Evolutionary conservation across 2,797 vertebrate species (phyloP).

Genomic region (Neosilurus mollespiculum): DNA sequence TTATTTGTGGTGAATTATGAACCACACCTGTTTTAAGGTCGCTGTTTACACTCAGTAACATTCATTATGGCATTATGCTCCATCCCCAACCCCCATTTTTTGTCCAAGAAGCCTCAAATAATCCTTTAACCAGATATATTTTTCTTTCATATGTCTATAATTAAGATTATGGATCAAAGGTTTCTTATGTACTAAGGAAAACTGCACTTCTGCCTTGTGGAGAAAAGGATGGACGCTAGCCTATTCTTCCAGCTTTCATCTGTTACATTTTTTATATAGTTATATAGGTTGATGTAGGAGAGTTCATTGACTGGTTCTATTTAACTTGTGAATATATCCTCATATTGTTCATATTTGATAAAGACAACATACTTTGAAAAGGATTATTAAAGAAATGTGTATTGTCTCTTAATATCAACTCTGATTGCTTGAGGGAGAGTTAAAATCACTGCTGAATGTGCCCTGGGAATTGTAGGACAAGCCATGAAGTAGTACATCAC

Average conservation of each 20-base stretch:
- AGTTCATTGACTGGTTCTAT: constrained; percentile 19
- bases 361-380: neutral
- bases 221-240: constrained; percentile 6
- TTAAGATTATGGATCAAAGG: constrained; percentile 29
- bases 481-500: constrained; percentile 24
- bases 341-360: neutral
- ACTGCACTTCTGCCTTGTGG: constrained; percentile 30
- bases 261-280: constrained; percentile 22
- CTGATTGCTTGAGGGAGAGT: neutral
- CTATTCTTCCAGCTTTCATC: constrained; percentile 17
- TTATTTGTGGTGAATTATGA: constrained; percentile 11
- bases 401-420: constrained; percentile 11
- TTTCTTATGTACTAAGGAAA: constrained; percentile 39
- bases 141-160: neutral
- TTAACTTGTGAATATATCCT: constrained; percentile 7
- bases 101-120: constrained; percentile 6
- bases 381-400: neutral
- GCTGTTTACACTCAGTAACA: constrained; percentile 46
- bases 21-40: constrained; percentile 23
- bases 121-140: neutral
- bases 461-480: constrained; percentile 41
- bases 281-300: neutral
- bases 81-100: neutral
- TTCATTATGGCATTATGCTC: constrained; percentile 35
- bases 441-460: constrained; percentile 20